Percentiles rank a stretch among this genome's conserved stretches.
phyloP scores from a whole-genome alignment of 23 tunicate species.

The Phallusia fumigata region DNA sequence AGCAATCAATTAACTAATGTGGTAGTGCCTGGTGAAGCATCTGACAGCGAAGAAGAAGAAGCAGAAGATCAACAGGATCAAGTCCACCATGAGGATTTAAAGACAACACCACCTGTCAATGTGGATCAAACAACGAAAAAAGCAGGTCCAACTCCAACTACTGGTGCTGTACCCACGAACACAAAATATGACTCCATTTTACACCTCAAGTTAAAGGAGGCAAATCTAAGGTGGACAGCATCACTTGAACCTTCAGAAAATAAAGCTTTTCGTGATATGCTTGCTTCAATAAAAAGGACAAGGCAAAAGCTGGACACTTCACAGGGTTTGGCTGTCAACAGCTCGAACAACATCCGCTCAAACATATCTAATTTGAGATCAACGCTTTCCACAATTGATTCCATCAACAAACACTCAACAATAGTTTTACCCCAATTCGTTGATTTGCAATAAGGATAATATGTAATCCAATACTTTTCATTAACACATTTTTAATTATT shows the following conservation, averaged over 20 bases:
- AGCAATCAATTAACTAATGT: neutral
- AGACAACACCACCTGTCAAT: too few species aligned
- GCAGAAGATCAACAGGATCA: neutral
- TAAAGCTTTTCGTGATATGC: constrained; percentile 22
- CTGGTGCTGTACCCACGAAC: neutral
- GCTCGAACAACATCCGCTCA: constrained; percentile 40
- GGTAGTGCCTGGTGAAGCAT: constrained; percentile 38
- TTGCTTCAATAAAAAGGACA: constrained; percentile 40
- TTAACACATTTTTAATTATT: too few species aligned
- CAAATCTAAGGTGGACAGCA: constrained; percentile 25
- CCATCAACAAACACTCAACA: constrained; percentile 12
- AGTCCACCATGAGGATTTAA: too few species aligned
- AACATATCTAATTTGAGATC: constrained; percentile 10
- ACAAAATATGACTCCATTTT: constrained; percentile 9
- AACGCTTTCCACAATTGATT: neutral
- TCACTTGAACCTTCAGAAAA: constrained; percentile 19
- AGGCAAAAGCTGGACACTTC: constrained; percentile 40
- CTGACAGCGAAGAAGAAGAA: constrained; percentile 47
- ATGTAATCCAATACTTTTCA: too few species aligned
- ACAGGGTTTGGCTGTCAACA: constrained; percentile 40
- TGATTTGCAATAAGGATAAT: neutral
- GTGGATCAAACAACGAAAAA: neutral
- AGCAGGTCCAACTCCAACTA: neutral
- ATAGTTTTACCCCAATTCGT: neutral
- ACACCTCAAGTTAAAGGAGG: constrained; percentile 43